Conservation (phyloP, 2,797 vertebrate species). For the Brachyrhaphis roseni region DNA sequence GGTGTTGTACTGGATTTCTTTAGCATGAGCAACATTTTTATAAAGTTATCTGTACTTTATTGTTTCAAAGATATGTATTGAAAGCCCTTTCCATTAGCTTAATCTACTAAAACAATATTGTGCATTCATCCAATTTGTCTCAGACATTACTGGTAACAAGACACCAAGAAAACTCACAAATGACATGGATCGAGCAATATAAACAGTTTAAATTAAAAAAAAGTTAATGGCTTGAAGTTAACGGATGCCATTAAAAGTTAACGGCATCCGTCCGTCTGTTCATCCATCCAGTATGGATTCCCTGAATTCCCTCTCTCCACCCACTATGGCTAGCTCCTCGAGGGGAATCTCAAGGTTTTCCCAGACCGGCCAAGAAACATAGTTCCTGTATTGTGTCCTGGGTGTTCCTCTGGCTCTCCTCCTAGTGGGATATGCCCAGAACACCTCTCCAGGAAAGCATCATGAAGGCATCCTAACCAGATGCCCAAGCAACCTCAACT, state of each 20-base stretch:
- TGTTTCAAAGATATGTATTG: background rate
- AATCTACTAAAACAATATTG: background rate
- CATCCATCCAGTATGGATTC: background rate
- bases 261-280: background rate
- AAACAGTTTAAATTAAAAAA: background rate
- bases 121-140: background rate
- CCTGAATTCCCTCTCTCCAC: background rate
- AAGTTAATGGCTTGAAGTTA: background rate
- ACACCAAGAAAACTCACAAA: background rate
- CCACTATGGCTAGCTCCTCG: background rate
- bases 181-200: background rate
- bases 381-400: too few species aligned
- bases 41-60: background rate
- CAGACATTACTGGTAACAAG: background rate
- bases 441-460: too few species aligned
- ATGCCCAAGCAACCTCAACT: too few species aligned
- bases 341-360: too few species aligned
- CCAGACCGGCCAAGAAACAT: too few species aligned
- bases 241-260: too few species aligned
- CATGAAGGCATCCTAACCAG: too few species aligned
- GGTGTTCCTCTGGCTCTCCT: too few species aligned
- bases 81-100: background rate
- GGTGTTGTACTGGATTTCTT: slow-evolving; percentile 12
- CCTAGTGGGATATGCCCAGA: too few species aligned
- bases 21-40: background rate